Evolutionary conservation across 2,113 vertebrate species (phyloP).

Genomic region (Cercocebus atys): DNA sequence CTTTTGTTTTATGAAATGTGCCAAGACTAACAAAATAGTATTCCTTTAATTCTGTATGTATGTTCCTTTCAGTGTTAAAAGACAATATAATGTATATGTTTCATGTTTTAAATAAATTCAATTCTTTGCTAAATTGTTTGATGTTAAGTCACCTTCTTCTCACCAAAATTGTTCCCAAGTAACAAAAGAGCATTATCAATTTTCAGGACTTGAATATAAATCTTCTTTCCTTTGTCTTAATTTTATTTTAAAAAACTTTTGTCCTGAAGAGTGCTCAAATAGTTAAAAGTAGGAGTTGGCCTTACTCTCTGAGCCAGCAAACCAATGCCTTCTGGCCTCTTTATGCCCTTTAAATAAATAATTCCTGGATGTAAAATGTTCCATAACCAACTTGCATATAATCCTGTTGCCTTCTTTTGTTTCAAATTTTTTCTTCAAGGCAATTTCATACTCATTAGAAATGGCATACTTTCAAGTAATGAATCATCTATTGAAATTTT

Average conservation of each 20-base stretch:
- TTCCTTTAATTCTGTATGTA: background rate
- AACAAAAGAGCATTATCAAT: background rate
- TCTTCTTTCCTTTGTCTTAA: background rate
- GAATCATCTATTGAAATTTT: constrained; percentile 42
- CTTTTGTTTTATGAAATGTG: background rate
- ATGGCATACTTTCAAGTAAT: constrained; percentile 48
- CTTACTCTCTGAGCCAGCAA: background rate
- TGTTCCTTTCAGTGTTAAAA: background rate
- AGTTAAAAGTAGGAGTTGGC: background rate
- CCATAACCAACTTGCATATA: background rate
- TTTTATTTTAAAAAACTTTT: background rate
- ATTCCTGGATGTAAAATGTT: background rate
- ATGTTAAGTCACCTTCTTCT: background rate
- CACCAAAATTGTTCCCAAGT: background rate
- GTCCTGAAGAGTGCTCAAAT: background rate
- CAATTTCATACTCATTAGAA: constrained; percentile 27
- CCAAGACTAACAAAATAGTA: background rate
- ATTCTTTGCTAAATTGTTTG: background rate
- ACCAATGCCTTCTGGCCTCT: background rate
- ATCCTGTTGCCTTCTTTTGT: constrained; percentile 34
- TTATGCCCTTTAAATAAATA: background rate
- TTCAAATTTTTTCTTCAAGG: constrained; percentile 46
- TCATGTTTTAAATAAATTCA: background rate
- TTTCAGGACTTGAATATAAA: background rate
- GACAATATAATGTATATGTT: background rate